Evolutionary conservation across 2,888 invertebrate genomes (phyloP).

Genomic region (Coelogynopora nodosa): DNA sequence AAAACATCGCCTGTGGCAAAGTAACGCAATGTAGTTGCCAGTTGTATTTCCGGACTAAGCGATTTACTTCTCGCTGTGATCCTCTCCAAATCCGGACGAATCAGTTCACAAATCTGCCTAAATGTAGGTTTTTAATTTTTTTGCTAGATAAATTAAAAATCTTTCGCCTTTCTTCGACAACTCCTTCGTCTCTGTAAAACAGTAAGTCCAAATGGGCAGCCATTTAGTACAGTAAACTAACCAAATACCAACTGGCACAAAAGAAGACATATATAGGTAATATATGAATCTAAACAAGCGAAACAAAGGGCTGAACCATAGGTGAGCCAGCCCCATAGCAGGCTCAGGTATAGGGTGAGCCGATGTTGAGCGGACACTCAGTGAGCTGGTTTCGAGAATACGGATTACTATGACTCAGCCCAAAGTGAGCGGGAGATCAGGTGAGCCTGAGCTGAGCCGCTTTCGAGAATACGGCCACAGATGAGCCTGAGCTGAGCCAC

Average conservation of each 20-base stretch:
- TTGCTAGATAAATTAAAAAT: not conserved
- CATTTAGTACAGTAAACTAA: not conserved
- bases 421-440: too few relatives aligned
- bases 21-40: not conserved
- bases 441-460: too few relatives aligned
- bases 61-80: not conserved
- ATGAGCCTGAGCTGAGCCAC: not conserved
- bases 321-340: not conserved
- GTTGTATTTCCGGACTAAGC: not conserved
- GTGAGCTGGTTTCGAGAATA: too few relatives aligned
- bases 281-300: not conserved
- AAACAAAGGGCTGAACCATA: not conserved
- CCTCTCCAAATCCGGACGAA: not conserved
- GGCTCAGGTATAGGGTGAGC: not conserved
- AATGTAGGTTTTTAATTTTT: not conserved
- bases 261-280: not conserved
- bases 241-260: not conserved
- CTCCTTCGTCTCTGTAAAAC: not conserved
- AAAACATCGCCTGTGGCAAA: constrained; percentile 20
- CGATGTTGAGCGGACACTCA: not conserved
- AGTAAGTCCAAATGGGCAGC: not conserved
- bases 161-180: not conserved
- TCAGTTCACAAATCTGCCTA: constrained; percentile 12
- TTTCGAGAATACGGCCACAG: not conserved
- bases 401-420: too few relatives aligned